These are phyloP conservation scores for Crocidura indochinensis DNA, from an alignment of 2,797 vertebrate genomes.

Conservation along the genomic window DNA sequence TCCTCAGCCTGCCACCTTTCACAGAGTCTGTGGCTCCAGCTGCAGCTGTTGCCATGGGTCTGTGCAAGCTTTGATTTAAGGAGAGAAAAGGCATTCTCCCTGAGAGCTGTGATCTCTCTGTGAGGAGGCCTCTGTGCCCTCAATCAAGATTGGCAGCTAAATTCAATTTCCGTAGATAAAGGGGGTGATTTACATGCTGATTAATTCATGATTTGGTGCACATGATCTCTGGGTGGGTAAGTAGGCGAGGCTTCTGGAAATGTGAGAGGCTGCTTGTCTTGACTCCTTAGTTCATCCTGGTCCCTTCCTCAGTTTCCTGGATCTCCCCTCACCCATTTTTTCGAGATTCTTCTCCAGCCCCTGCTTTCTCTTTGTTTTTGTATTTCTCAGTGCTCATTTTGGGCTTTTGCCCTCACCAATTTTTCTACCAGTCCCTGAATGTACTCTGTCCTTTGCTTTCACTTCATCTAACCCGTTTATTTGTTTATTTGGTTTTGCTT, in stretches of 20 bases:
- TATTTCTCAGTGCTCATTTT: neutral
- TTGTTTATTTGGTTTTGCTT: too few relatives aligned
- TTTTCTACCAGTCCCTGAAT: conserved; percentile 7
- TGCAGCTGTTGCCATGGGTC: conserved; percentile 78
- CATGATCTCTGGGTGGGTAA: conserved; percentile 44
- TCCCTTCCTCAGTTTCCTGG: neutral
- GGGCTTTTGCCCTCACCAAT: neutral
- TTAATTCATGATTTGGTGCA: conserved; percentile 72
- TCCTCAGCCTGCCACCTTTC: conserved; percentile 79
- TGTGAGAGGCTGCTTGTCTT: neutral
- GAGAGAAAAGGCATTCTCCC: conserved; percentile 75
- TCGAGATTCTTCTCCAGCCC: neutral
- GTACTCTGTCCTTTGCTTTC: neutral
- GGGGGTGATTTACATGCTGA: conserved; percentile 78
- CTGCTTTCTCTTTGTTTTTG: neutral
- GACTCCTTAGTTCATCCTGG: neutral
- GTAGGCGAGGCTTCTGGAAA: conserved; percentile 63
- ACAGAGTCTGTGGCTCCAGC: conserved; percentile 72
- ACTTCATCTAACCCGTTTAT: neutral
- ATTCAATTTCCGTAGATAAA: conserved; percentile 83
- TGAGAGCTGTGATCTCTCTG: conserved; percentile 73
- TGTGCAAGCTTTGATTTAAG: conserved; percentile 76
- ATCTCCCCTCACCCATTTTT: neutral
- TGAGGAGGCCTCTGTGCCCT: conserved; percentile 73
- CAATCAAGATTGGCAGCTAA: conserved; percentile 80